Base-by-base conservation (phyloP, 2,113 vertebrate genomes). In the Laterallus jamaicensis region DNA sequence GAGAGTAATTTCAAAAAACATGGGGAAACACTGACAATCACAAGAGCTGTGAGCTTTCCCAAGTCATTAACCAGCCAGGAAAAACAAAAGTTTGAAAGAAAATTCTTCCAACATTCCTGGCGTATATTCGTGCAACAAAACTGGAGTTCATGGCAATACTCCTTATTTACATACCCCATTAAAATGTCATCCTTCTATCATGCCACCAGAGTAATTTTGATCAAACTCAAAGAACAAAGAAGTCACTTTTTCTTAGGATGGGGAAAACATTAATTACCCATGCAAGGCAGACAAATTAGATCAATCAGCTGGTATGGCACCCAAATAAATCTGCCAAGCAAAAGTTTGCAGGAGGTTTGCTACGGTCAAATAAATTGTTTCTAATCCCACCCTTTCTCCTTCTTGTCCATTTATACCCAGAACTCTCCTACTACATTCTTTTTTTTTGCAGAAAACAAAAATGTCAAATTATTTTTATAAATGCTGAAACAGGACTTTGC, bases 391-490 rank as follows among this genome's bases (percentile, higher is more conserved):
- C 29, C 54, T 84, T 92, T 79, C 69, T 86, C 54, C 32, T 82
- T 81, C 85, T 71, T 82, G 73, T 66, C 82, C 63, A 84, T 86
- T 96, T 88, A 50, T 86, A 95, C 10, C 8, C 4, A 82, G 62
- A 88, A 64, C 49, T 75, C 85, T 31, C 29, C 71, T 70, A 52
- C 35, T 80, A 44, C 28, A 64, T 74, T 82, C 67, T 70, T 25
- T 21, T 25, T 21, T 75, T 88, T 83, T 49, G 79, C 56, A 81
- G 69, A 81, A 93, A 91, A 92, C 76, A 90, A 92, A 95, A 96
- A 80, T 50, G 70, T 94, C 91, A 92, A 88, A 91, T 86, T 92
- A 89, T 89, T 95, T 96, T 95, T 86, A 11, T 82, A 95, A 94
- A 95, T 89, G 90, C 92, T 94, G 93, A 94, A 92, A 69, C 81